Conservation (phyloP, 1,140 invertebrate species). For the Pseudomyrmex dendroicus region DNA sequence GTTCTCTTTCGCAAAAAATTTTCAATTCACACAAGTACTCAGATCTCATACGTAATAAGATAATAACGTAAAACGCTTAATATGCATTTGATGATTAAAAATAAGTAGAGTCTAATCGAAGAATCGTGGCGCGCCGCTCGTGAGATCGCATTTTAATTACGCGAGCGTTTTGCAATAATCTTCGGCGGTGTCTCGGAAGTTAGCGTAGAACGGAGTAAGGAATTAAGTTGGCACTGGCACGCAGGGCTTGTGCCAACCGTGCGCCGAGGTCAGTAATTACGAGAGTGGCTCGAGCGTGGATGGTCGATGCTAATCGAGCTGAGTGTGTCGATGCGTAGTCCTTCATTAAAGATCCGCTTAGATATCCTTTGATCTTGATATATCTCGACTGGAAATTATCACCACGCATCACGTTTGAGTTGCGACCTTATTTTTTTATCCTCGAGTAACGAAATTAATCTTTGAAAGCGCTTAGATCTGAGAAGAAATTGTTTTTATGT, state of each 20-base stretch:
- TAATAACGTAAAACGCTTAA: background rate
- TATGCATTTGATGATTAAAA: background rate
- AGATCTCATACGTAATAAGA: too few species aligned
- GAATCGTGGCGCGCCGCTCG: background rate
- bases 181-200: conserved; percentile 28
- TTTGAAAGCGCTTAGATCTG: background rate
- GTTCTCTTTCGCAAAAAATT: too few species aligned
- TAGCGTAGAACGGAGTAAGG: conserved; percentile 29
- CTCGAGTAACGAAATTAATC: background rate
- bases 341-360: conserved; percentile 60
- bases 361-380: conserved; percentile 62
- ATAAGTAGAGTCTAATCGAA: background rate
- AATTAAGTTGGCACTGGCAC: conserved; percentile 69
- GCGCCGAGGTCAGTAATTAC: conserved; percentile 64
- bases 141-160: conserved; percentile 70
- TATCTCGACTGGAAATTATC: conserved; percentile 56
- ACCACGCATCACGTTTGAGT: background rate
- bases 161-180: conserved; percentile 38
- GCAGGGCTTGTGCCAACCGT: conserved; percentile 40
- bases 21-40: too few species aligned
- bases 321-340: conserved; percentile 56
- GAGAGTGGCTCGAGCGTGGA: conserved; percentile 43
- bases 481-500: too few species aligned
- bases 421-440: background rate
- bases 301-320: conserved; percentile 62